phyloP scores from a whole-genome alignment of 1,140 invertebrate species.

The Druon quercuslanigerum region DNA sequence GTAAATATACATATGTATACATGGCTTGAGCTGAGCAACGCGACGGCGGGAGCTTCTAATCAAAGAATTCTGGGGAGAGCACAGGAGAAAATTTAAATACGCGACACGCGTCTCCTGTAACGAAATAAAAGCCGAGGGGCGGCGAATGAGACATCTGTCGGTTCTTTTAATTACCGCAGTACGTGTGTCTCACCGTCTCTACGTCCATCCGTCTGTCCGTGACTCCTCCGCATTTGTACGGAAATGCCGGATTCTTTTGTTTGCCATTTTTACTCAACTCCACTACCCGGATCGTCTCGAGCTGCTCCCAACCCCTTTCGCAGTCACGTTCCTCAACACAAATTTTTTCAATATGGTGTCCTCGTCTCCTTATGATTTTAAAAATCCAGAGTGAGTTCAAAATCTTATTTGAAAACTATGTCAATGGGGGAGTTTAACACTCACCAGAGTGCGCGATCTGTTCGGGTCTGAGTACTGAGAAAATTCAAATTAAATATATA shows the following conservation, averaged over 20 bases:
- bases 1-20: conserved; percentile 19
- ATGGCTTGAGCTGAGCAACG: conserved; percentile 45
- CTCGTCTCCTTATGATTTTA: too few relatives aligned
- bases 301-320: conserved; percentile 38
- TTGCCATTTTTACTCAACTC: conserved; percentile 61
- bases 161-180: conserved; percentile 74
- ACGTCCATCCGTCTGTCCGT: conserved; percentile 50
- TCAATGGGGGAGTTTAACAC: too few relatives aligned
- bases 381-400: too few relatives aligned
- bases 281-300: conserved; percentile 56
- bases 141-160: conserved; percentile 70
- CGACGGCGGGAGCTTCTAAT: conserved; percentile 65
- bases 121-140: conserved; percentile 71
- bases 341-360: too few relatives aligned
- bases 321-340: conserved; percentile 57
- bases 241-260: conserved; percentile 62
- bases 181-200: conserved; percentile 61
- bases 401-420: too few relatives aligned
- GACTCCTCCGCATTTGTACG: conserved; percentile 42
- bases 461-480: too few relatives aligned
- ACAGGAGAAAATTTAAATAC: conserved; percentile 72
- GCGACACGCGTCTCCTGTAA: conserved; percentile 64
- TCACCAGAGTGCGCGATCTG: too few relatives aligned
- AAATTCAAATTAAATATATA: too few relatives aligned
- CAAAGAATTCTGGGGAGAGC: conserved; percentile 69